Evolutionary conservation across 2,888 invertebrate genomes (phyloP), one percentile per base, ranked within the genome.

Genomic region (Acrobeloides nanus): DNA sequence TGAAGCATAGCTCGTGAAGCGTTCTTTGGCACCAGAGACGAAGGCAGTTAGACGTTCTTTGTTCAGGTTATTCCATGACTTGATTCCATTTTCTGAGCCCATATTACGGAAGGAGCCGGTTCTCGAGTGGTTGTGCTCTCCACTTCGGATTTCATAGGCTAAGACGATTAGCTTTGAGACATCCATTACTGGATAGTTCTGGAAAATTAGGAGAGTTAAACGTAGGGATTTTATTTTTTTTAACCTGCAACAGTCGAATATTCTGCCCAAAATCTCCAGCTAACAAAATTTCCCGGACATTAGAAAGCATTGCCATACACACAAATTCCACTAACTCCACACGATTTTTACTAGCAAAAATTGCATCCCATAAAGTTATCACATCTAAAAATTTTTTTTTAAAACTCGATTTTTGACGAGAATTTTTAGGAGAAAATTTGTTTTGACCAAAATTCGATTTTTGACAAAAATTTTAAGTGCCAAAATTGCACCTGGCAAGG

Each of bases 221-320:
- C 5, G 20, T 18, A 34, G n/a, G 15, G 12, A n/a, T 8, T 31
- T 18, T 33, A 21, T 6, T 20, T 8, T 15, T 23, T 2, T 43
- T 40, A 72, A 82, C 82, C 79, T 93, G 93, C 24, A 95, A 79
- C 10, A 95, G 79, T 76, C 93, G 92, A 40, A 97, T 86, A 77
- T 89, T 90, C 24, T 84, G 81, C 42, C 92, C 86, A 77, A 95
- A 97, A 76, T 95, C 95, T 43, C 86, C 86, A 46, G 78, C 80
- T 46, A 95, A 78, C 53, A 97, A 79, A 62, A 86, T 83, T 40
- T 87, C 83, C 73, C 87, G 81, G 59, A 90, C 87, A 83, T 80
- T 90, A 89, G 90, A 80, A 63, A 97, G 86, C 95, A 97, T 97
- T 67, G 93, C 88, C 79, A 89, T 87, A 76, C 93, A 93, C 48